Evolutionary conservation across 2,888 invertebrate species (phyloP), one percentile per base, ranked within the genome.

Genomic region (Dione vanillae): DNA sequence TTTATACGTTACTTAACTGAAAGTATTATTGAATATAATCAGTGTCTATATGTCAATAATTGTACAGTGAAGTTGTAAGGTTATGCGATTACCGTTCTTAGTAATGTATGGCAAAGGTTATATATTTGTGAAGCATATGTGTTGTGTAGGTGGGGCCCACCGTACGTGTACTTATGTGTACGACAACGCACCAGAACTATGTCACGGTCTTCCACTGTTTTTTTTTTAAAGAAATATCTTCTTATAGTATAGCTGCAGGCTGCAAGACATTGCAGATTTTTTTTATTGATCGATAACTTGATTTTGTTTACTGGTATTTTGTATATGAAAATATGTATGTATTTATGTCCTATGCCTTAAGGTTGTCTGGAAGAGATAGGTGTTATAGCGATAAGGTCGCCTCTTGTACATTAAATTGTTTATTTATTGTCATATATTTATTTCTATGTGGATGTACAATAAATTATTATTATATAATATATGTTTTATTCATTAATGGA

Each of bases 201-300:
- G 91, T 89, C 91, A 91, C 83, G 91, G 91, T 78, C 84, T 78
- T 62, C 91, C 81, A 91, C 90, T 88, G 88, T 86, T 90, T 90
- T 89, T n/a, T 90, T 89, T 61, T 83, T 85, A 84, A 80, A 83
- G 79, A 83, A 79, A 79, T 77, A 81, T 79, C 79, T 79, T 82
- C 79, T 76, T 78, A 80, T 80, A 80, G 61, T 35, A 40, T 69
- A 16, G 37, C 20, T 64, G 80, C 74, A 45, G n/a, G 35, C 54
- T 37, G 35, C 37, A 16, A 11, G 56, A n/a, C 56, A 67, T 76
- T 73, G 64, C 64, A 20, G 40, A 64, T 64, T 64, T 64, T 62
- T 62, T 16, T 56, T 56, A 40, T 56, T 16, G 56, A 37, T 56
- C 56, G 56, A 56, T 40, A 56, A 43, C 19, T 43, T 43, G n/a